phyloP scores from a whole-genome alignment of 1,140 invertebrate genomes.

The Hermetia illucens region DNA sequence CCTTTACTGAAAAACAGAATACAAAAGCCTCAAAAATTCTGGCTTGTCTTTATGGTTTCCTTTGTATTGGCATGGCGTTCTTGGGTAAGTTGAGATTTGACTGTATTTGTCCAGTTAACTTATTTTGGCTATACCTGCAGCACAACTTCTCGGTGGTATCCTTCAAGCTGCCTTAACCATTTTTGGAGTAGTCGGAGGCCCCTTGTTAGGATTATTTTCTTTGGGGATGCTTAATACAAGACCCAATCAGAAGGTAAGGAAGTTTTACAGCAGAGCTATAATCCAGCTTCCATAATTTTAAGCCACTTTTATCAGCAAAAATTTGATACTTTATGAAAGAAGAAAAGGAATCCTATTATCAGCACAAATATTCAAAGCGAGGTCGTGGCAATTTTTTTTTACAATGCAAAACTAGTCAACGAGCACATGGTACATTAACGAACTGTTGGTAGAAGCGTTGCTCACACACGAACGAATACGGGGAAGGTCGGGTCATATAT shows the following conservation, averaged over 20 bases:
- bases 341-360: too few relatives aligned
- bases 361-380: too few relatives aligned
- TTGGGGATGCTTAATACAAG: conserved; percentile 56
- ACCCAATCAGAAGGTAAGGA: conserved; percentile 38
- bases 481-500: too few relatives aligned
- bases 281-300: too few relatives aligned
- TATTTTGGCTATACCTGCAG: neutral
- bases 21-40: conserved; percentile 41
- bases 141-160: conserved; percentile 52
- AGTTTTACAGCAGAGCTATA: neutral
- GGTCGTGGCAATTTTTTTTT: too few relatives aligned
- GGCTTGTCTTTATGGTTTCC: conserved; percentile 49
- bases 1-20: conserved; percentile 16
- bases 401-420: too few relatives aligned
- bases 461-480: too few relatives aligned
- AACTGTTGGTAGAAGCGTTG: too few relatives aligned
- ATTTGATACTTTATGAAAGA: too few relatives aligned
- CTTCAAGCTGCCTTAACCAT: conserved; percentile 61
- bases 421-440: too few relatives aligned
- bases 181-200: conserved; percentile 68
- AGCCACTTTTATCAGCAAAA: too few relatives aligned
- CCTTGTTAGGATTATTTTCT: conserved; percentile 62
- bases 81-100: conserved; percentile 31
- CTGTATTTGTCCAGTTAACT: too few relatives aligned
- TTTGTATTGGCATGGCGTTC: conserved; percentile 58